These are phyloP conservation scores for Pogona vitticeps DNA, from an alignment of 2,113 vertebrate species.

Conservation along the genomic window DNA sequence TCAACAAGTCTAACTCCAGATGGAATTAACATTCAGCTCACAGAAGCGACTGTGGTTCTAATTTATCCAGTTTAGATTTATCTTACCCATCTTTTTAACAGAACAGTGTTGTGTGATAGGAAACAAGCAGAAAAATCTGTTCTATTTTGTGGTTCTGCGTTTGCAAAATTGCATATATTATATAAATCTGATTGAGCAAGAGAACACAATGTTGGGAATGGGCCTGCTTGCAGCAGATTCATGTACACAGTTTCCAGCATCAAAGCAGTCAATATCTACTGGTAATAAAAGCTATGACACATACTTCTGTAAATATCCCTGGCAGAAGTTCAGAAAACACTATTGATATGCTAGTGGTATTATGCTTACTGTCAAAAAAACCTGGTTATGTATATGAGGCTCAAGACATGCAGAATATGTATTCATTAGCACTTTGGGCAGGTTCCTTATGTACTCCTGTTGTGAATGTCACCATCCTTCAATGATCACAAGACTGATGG, in stretches of 20 bases:
- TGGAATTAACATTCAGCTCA: no score
- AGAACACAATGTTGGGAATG: neutral
- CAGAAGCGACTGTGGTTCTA: neutral
- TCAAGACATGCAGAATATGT: conserved; percentile 16
- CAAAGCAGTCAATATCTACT: neutral
- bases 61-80: neutral
- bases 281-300: neutral
- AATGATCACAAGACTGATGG: conserved; percentile 48
- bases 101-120: neutral
- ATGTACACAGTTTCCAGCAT: neutral
- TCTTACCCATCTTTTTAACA: neutral
- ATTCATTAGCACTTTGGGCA: conserved; percentile 48
- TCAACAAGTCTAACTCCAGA: no score
- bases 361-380: conserved; percentile 15
- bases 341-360: neutral
- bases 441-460: conserved; percentile 43
- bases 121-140: neutral
- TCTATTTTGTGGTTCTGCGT: neutral
- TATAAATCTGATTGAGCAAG: neutral
- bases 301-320: neutral
- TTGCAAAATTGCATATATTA: neutral
- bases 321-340: neutral
- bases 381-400: conserved; percentile 13
- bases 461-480: conserved; percentile 59
- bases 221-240: neutral